phyloP scores from a whole-genome alignment of 2,888 invertebrate species.

The Tenthredo mesomela region DNA sequence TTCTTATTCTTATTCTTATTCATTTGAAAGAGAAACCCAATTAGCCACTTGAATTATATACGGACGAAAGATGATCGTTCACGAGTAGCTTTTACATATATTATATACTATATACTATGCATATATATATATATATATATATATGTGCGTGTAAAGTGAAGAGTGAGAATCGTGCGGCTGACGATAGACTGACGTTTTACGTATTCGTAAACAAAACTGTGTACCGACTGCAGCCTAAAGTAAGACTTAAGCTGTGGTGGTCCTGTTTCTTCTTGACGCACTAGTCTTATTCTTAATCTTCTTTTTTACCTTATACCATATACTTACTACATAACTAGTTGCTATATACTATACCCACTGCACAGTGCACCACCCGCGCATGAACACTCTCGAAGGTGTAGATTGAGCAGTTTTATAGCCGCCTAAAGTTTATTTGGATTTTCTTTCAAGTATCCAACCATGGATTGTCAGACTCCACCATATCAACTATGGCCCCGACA shows the following conservation, averaged over 20 bases:
- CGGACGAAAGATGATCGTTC: not conserved
- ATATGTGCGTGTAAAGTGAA: not conserved
- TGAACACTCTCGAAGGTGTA: constrained; percentile 35
- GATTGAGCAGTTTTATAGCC: constrained; percentile 54
- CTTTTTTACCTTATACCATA: not conserved
- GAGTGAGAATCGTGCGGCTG: not conserved
- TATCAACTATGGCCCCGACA: constrained; percentile 17
- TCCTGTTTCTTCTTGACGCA: constrained; percentile 16
- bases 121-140: too few species aligned
- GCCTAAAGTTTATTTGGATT: constrained; percentile 48
- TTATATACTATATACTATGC: not conserved
- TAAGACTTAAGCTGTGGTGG: not conserved
- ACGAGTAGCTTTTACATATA: not conserved
- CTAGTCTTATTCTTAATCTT: not conserved
- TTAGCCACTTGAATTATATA: constrained; percentile 11
- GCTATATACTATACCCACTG: not conserved
- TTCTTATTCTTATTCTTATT: not conserved
- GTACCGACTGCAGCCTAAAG: constrained; percentile 8
- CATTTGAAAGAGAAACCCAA: not conserved
- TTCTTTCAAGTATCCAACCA: constrained; percentile 46
- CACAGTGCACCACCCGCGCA: not conserved
- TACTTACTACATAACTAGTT: not conserved
- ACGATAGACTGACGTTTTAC: constrained; percentile 49
- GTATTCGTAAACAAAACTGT: constrained; percentile 50
- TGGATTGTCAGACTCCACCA: constrained; percentile 42